Base-by-base conservation (phyloP, 2,797 vertebrate species). In the Dromococcyx pavoninus region DNA sequence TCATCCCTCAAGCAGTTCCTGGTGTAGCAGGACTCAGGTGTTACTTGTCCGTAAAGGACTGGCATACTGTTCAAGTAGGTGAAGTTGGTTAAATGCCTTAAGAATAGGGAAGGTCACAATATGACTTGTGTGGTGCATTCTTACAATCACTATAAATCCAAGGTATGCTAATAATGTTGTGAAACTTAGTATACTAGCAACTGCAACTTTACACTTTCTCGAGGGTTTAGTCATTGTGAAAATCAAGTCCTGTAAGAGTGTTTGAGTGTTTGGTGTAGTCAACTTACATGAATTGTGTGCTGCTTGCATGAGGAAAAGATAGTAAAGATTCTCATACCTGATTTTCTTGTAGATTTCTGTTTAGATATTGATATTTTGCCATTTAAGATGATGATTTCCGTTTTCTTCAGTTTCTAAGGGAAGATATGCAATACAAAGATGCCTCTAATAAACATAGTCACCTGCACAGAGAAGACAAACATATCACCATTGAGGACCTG, bases 401-500 rank as follows among this genome's bases (percentile, higher is more conserved):
- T 94, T 77, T 96, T 88, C 24, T 88, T 25, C 93, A 99, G 99
- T 99, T 99, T 95, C 98, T 99, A 53, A 99, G 99, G 95, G 99
- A 99, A 98, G 99, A 99, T 97, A 99, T 99, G 99, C 99, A 99
- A 95, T 99, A 99, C 66, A 98, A 98, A 94, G 98, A 98, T 97
- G 98, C 98, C 33, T 98, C 99, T 77, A 99, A 99, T 97, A 99
- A 99, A 86, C 99, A 99, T 93, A 99, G 98, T 96, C 99, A 99
- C 96, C 97, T 99, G 86, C 99, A 99, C 97, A 98, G 98, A 65
- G 99, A 99, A 97, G 99, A 99, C 97, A 99, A 99, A 93, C 99
- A 99, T 95, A 99, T 99, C 96, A 99, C 99, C 0, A 98, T 99
- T 97, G 99, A 99, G 97, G 99, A 99, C 97, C 97, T 99, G 79